phyloP scores from a whole-genome alignment of 2,113 vertebrate species.

The Rallus limicola region DNA sequence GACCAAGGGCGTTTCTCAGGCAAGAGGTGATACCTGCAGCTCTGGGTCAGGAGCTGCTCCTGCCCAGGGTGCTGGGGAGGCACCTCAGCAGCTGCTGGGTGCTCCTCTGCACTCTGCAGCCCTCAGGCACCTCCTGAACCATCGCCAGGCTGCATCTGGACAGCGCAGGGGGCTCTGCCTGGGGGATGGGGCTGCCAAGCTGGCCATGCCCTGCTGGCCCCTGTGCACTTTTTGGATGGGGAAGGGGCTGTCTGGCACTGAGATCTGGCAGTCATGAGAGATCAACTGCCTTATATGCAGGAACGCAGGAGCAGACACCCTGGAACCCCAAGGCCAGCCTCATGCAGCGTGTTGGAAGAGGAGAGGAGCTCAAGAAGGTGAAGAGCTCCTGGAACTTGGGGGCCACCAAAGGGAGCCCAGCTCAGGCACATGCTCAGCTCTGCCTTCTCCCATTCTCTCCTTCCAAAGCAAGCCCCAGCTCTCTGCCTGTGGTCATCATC shows the following conservation, averaged over 20 bases:
- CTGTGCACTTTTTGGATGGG: fast-evolving
- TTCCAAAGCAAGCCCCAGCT: background rate
- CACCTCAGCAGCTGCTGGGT: background rate
- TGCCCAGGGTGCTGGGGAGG: background rate
- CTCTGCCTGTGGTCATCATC: background rate
- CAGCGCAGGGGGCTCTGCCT: background rate
- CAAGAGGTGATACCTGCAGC: background rate
- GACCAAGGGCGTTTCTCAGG: fast-evolving
- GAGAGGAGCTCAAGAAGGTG: background rate
- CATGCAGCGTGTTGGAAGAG: background rate
- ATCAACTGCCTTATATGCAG: background rate
- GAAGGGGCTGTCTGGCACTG: background rate
- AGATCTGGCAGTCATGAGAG: background rate
- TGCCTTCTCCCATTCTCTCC: background rate
- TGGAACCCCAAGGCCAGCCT: background rate
- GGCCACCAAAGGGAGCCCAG: background rate
- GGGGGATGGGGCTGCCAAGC: background rate
- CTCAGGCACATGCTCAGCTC: background rate
- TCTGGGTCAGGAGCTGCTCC: background rate
- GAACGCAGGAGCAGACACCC: background rate
- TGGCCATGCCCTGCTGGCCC: background rate
- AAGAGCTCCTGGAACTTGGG: background rate
- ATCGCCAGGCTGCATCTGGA: fast-evolving
- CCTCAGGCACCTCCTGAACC: background rate
- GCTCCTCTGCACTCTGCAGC: background rate